Conservation (phyloP, 2,113 vertebrate genomes). For the Perognathus longimembris region DNA sequence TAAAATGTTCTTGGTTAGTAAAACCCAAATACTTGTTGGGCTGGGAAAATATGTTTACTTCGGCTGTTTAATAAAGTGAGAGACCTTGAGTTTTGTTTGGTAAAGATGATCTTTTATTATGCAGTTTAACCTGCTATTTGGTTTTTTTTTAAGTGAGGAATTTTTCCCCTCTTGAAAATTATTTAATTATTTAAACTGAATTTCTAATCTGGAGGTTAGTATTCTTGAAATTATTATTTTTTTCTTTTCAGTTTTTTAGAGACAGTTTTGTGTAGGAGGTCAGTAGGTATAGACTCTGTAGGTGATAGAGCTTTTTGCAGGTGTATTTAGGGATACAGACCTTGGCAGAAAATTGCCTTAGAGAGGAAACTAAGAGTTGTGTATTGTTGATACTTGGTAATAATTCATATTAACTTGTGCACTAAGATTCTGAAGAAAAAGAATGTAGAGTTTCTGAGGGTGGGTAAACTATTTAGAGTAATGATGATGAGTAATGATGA, state of each 20-base stretch:
- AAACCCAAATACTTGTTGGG: constrained; percentile 72
- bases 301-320: not conserved
- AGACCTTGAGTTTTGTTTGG: constrained; percentile 81
- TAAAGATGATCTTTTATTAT: constrained; percentile 74
- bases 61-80: constrained; percentile 77
- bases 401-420: constrained; percentile 20
- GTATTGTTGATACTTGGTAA: constrained; percentile 41
- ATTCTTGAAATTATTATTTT: not conserved
- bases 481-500: too few species aligned
- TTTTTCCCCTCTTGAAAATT: constrained; percentile 13
- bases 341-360: not conserved
- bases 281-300: not conserved
- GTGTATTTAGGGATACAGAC: constrained; percentile 32
- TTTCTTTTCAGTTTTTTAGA: too few species aligned
- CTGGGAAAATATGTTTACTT: constrained; percentile 76
- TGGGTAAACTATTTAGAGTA: constrained; percentile 28
- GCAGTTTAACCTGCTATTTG: constrained; percentile 71
- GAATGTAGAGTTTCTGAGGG: constrained; percentile 43
- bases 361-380: constrained; percentile 31
- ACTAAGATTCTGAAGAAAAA: constrained; percentile 9
- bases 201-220: constrained; percentile 26
- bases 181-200: constrained; percentile 41
- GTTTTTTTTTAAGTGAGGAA: not conserved
- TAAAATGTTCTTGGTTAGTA: constrained; percentile 61
- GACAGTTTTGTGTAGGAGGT: constrained; percentile 4